Evolutionary conservation across 2,797 vertebrate species (phyloP).

Genomic region (Melanotaenia parkinsoni): DNA sequence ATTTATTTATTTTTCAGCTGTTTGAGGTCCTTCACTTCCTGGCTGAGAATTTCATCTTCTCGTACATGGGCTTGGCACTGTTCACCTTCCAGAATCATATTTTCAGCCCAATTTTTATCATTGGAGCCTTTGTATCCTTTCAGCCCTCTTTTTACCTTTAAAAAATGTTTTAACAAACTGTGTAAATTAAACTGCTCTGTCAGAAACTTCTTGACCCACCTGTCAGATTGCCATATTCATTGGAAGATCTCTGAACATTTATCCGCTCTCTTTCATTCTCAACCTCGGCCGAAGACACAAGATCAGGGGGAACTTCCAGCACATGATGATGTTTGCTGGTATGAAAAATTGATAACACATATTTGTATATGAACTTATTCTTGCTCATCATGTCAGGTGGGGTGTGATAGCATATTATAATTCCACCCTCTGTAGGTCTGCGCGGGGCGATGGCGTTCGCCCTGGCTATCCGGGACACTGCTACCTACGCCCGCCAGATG

Average conservation of each 20-base stretch:
- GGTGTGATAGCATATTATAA: neutral
- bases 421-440: slow-evolving; percentile 82
- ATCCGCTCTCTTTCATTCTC: slow-evolving; percentile 94
- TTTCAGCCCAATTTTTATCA: slow-evolving; percentile 95
- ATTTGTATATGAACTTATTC: no score
- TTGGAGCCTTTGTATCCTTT: slow-evolving; percentile 98
- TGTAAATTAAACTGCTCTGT: neutral
- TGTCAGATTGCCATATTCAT: slow-evolving; percentile 92
- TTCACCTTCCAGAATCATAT: slow-evolving; percentile 99
- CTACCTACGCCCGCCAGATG: slow-evolving; percentile 95
- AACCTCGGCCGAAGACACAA: slow-evolving; percentile 96
- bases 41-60: slow-evolving; percentile 99
- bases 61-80: slow-evolving; percentile 96
- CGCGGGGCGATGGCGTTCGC: slow-evolving; percentile 97
- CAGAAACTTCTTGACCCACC: slow-evolving; percentile 73
- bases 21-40: slow-evolving; percentile 91
- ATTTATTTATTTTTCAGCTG: slow-evolving; percentile 64
- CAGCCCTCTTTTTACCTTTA: neutral
- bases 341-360: slow-evolving; percentile 8
- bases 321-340: slow-evolving; percentile 99
- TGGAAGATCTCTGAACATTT: slow-evolving; percentile 95
- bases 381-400: neutral
- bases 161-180: neutral
- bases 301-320: slow-evolving; percentile 96
- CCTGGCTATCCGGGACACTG: slow-evolving; percentile 94